Base-by-base conservation (phyloP, 2,113 vertebrate genomes). In the Pedionomus torquatus region DNA sequence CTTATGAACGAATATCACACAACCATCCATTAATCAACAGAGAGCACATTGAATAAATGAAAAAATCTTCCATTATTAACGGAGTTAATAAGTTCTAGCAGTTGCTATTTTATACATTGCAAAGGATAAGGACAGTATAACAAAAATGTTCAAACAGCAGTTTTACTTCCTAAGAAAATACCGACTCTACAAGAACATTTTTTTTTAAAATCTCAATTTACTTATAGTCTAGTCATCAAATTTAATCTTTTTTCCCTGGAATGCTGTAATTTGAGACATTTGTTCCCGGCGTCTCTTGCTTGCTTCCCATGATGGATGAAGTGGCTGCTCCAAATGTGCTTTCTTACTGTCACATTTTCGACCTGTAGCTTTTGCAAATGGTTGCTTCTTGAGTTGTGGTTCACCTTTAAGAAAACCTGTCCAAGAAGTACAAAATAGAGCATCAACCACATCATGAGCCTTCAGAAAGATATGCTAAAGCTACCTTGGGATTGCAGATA, bases 271-370 rank as follows among this genome's bases (percentile, higher is more conserved):
- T 92, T 99, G 98, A 93, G 98, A 98, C 35, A 98, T 98, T 82
- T 99, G 99, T 75, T 99, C 99, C 89, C 99, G 99, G 69, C 98
- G 98, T 85, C 98, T 99, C 90, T 95, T 98, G 97, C 99, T 99
- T 58, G 99, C 99, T 98, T 99, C 99, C 99, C 99, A 99, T 0
- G 99, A 99, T 11, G 99, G 99, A 98, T 99, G 99, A 96, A 99
- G 98, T 20, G 98, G 96, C 61, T 98, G 97, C 30, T 98, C 96
- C 55, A 87, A 75, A 46, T 60, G 78, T n/a, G 95, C 92, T 52
- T 96, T 98, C 78, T 89, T 95, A n/a, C 11, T 90, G 72, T 74
- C 39, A 17, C 23, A 54, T 55, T 91, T 96, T 78, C 51, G 72
- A 77, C 43, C 55, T 35, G 85, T 35, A 76, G 28, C 69, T 97